Evolutionary conservation across 2,888 invertebrate genomes (phyloP).

Genomic region (Rotaria socialis): DNA sequence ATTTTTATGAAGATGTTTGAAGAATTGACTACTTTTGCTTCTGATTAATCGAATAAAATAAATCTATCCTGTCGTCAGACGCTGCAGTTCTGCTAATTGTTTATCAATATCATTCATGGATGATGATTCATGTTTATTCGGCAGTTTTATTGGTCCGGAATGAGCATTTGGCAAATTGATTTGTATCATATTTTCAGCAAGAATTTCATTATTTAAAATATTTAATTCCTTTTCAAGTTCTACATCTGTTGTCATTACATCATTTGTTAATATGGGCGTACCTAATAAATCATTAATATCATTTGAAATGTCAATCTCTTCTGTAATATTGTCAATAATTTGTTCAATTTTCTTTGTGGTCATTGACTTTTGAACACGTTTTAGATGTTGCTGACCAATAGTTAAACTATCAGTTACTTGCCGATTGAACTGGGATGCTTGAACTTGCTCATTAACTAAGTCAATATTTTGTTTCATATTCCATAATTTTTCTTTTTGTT

Average conservation of each 20-base stretch:
- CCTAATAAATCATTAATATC: no score
- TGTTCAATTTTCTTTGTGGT: neutral
- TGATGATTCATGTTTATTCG: neutral
- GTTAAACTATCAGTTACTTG: neutral
- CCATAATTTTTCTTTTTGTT: neutral
- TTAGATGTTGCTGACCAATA: neutral
- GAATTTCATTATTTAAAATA: no score
- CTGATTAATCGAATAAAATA: no score
- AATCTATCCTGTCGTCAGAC: neutral
- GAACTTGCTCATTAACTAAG: neutral
- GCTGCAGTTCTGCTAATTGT: neutral
- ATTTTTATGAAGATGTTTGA: no score
- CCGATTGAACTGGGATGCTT: neutral
- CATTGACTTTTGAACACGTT: neutral
- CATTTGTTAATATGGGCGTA: no score
- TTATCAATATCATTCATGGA: neutral
- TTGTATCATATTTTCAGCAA: no score
- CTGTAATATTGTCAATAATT: neutral
- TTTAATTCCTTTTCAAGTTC: no score
- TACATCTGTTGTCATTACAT: no score
- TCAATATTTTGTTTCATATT: neutral
- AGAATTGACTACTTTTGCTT: no score
- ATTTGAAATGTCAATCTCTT: no score
- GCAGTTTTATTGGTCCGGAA: neutral
- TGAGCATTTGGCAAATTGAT: neutral